phyloP scores from a whole-genome alignment of 1,140 invertebrate species.

The Coptotermes formosanus region DNA sequence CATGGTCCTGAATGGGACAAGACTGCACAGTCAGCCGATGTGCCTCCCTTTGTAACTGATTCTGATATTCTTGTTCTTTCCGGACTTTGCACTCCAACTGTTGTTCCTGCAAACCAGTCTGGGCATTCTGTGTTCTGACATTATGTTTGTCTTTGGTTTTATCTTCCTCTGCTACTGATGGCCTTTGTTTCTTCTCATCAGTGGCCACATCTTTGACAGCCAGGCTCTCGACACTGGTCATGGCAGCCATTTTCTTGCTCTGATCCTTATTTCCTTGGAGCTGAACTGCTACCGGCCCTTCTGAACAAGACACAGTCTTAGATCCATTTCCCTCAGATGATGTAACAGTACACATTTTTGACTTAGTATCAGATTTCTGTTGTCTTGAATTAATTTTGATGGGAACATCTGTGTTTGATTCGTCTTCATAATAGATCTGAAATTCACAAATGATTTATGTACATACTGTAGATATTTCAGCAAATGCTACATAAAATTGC shows the following conservation, averaged over 20 bases:
- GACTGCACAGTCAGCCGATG: background rate
- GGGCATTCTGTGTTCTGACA: background rate
- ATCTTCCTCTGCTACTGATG: background rate
- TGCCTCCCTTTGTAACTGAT: background rate
- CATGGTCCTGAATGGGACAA: background rate
- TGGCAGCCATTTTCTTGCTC: slow-evolving; percentile 22
- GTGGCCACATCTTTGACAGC: background rate
- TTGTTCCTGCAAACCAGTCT: slow-evolving; percentile 21
- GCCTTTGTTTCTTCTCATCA: background rate
- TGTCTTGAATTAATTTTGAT: no score
- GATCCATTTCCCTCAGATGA: background rate
- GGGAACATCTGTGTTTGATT: no score
- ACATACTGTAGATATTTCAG: background rate
- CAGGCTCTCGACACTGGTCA: background rate
- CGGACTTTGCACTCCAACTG: slow-evolving; percentile 20
- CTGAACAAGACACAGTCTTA: background rate
- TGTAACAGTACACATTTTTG: no score
- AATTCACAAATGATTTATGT: background rate
- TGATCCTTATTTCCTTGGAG: slow-evolving; percentile 7
- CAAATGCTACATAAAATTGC: no score
- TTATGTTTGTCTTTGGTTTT: background rate
- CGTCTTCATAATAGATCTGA: background rate
- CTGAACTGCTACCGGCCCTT: background rate
- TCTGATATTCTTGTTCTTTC: slow-evolving; percentile 25
- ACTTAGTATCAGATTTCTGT: background rate